Base-by-base conservation (phyloP, 2,888 invertebrate genomes). In the Nezara viridula region DNA sequence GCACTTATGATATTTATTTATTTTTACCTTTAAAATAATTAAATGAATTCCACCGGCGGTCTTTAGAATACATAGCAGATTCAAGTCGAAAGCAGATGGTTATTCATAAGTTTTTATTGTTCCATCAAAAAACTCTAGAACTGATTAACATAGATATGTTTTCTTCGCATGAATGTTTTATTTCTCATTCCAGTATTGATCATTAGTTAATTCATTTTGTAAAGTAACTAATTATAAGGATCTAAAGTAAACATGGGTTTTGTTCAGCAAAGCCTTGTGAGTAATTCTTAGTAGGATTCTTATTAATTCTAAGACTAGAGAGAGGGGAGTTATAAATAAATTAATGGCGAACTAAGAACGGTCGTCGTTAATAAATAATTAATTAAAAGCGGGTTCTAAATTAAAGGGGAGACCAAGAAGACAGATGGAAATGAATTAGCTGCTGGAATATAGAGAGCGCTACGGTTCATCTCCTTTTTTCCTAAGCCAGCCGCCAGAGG, bases 371-470 rank as follows among this genome's bases (percentile, higher is more conserved):
- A 73, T 73, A 73, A 73, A 73, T 73, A 73, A 73, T 73, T 73
- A 73, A 73, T 73, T 73, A 73, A 73, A 73, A 73, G 66, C 66
- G 5, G 66, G 32, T 12, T 73, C 66, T 73, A 73, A 73, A 73
- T 73, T 73, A 73, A 73, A 73, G 19, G 19, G 37, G 44, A 44
- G 44, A 44, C 7, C 44, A 9, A 27, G 4, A 73, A 73, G 66
- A 73, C 66, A 73, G 66, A 73, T 73, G 66, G 66, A 73, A 73
- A 73, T 73, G 66, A 73, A 73, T 73, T 73, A 73, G 66, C 66
- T 21, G 66, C 66, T 73, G 1, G 32, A 73, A 16, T 73, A 73
- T 81, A 81, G 81, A n/a, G 9, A 44, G 44, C 81, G 44, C 40
- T 37, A 81, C 14, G 9, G 81, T 47, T 81, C 81, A 40, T 81